Base-by-base conservation (phyloP, 2,888 invertebrate species). In the Notocelia uddmanniana region DNA sequence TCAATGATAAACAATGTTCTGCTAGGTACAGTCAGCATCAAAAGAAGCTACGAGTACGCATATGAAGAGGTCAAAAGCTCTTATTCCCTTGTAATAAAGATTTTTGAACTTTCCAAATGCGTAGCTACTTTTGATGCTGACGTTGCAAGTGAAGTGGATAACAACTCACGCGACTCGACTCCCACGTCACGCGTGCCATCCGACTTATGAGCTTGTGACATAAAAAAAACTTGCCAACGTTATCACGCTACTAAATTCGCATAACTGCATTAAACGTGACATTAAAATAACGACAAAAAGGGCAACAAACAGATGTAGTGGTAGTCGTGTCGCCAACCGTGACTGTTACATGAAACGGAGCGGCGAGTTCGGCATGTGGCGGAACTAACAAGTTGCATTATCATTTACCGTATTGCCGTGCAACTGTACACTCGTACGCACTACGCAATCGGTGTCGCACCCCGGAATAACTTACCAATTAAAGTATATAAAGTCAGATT, bases 311-410 rank as follows among this genome's bases (percentile, higher is more conserved):
- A 79, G 76, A 77, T 76, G 79, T 76, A 78, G 78, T 77, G 31
- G 2, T 26, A 5, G 26, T 31, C 5, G 78, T 80, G 83, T 79
- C 83, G 80, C 80, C 81, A 80, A 84, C 79, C 88, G 84, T 85
- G 87, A 85, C 88, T 74, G 74, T 69, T 73, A 78, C 78, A 81
- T 80, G 79, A 81, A 85, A 79, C 82, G 79, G 81, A 80, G 80
- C 83, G 81, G 73, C 76, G 74, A 79, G 75, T 75, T 77, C 77
- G 85, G 84, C 82, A 88, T 87, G 88, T 90, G 82, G 90, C 89
- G 92, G 91, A 92, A 92, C 91, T 91, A 91, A 92, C 83, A 76
- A 86, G 84, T 76, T 76, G 76, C 83, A 87, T 89, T 89, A 90
- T 80, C 84, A 83, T 88, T 87, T 89, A 90, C 90, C 84, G 90